Percentiles rank a stretch among this genome's conserved stretches.
Evolutionary conservation across 2,888 invertebrate species (phyloP).

Genomic region (Drosophila fungiperda): DNA sequence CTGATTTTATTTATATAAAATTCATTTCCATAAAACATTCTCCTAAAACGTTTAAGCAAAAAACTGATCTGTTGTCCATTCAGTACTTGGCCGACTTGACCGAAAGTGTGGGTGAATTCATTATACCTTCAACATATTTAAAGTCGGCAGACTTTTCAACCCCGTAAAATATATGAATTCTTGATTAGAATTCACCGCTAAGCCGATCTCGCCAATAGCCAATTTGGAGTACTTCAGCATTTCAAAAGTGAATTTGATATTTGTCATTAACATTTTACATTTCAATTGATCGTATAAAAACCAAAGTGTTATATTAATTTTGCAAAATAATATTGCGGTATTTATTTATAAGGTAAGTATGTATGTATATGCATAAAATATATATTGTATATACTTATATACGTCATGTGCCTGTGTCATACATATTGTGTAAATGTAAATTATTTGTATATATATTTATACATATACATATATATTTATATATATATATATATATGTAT

Average conservation of each 20-base stretch:
- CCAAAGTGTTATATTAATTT: constrained; percentile 1
- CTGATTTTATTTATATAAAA: not conserved
- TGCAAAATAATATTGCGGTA: constrained; percentile 45
- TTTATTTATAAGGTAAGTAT: constrained; percentile 53
- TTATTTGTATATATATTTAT: constrained; percentile 29
- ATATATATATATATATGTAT: constrained; percentile 27
- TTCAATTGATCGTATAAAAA: not conserved
- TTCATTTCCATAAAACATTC: too few relatives aligned
- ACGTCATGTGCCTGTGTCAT: constrained; percentile 58
- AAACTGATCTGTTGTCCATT: too few relatives aligned
- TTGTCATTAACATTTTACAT: not conserved
- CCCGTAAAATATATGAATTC: too few relatives aligned
- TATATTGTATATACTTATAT: constrained; percentile 37
- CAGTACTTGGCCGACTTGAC: too few relatives aligned
- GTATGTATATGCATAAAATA: constrained; percentile 30
- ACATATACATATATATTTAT: constrained; percentile 11
- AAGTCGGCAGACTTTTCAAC: too few relatives aligned
- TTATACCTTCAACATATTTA: too few relatives aligned
- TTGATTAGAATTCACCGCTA: too few relatives aligned
- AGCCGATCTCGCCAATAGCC: too few relatives aligned
- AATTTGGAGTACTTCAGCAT: not conserved
- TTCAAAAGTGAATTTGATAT: not conserved
- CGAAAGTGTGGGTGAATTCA: too few relatives aligned
- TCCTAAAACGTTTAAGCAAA: too few relatives aligned
- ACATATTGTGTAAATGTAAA: constrained; percentile 51